Percentiles rank a stretch among this genome's conserved stretches.
Evolutionary conservation across 92 coral and sea anemone species (phyloP).

Genomic region (Nematostella vectensis): DNA sequence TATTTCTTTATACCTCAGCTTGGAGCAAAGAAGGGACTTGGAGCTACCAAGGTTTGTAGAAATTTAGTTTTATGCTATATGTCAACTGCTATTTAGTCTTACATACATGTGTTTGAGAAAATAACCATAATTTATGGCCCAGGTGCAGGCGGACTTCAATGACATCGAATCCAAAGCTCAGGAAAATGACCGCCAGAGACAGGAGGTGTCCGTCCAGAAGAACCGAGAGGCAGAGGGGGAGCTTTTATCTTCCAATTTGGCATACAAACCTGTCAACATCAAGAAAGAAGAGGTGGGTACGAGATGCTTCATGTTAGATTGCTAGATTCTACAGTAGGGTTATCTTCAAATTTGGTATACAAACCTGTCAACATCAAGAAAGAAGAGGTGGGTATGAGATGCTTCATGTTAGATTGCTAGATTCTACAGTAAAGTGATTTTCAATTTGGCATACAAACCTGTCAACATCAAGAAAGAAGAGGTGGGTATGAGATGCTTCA

Average conservation of each 20-base stretch:
- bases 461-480: slow-evolving; percentile 79
- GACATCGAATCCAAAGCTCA: slow-evolving; percentile 80
- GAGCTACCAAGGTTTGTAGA: slow-evolving; percentile 79
- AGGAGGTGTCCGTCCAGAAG: slow-evolving; percentile 60
- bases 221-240: slow-evolving; percentile 70
- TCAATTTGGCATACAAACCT: slow-evolving; percentile 75
- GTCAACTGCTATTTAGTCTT: too few relatives aligned
- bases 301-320: neutral
- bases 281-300: slow-evolving; percentile 74
- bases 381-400: slow-evolving; percentile 49
- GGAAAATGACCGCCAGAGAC: slow-evolving; percentile 69
- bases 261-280: slow-evolving; percentile 64
- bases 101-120: too few relatives aligned
- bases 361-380: slow-evolving; percentile 70
- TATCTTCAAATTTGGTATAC: slow-evolving; percentile 80
- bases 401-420: too few relatives aligned
- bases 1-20: slow-evolving; percentile 31
- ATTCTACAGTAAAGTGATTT: too few relatives aligned
- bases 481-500: slow-evolving; percentile 9
- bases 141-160: slow-evolving; percentile 87
- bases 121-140: too few relatives aligned
- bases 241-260: slow-evolving; percentile 71
- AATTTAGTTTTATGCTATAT: too few relatives aligned
- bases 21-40: slow-evolving; percentile 91
- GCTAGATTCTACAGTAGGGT: too few relatives aligned